Base-by-base conservation (phyloP, 2,888 invertebrate genomes). In the Peribatodes rhomboidaria region DNA sequence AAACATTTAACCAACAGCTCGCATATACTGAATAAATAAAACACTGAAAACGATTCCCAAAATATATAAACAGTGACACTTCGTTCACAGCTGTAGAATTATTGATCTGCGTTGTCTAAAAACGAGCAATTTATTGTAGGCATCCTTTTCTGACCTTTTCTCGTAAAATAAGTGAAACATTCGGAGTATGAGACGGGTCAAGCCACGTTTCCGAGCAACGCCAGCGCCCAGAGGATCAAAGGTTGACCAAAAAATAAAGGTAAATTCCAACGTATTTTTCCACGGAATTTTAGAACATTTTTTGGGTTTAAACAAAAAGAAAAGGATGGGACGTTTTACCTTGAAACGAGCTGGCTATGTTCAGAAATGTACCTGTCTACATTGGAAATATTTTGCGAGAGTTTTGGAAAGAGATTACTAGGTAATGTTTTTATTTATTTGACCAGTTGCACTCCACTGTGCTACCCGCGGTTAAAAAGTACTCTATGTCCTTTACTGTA, bases 31-130 rank as follows among this genome's bases (percentile, higher is more conserved):
- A 50, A 18, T 31, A 53, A 53, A 37, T 14, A 22, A 53, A 13
- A 22, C 10, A 37, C 39, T 31, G 11, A 42, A 27, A 42, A 14
- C 20, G n/a, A n/a, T 33, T 37, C 31, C 14, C 33, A 18, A 35
- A 42, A 50, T 11, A 56, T n/a, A 37, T 35, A 18, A 37, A 13
- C 10, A 42, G 22, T 56, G 56, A 37, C 57, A 59, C 47, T 42
- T 39, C 54, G 57, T 44, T 50, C 61, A 60, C 75, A 70, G 74
- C 73, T 72, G 81, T 76, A 75, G 79, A 83, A 81, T 83, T 82
- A 83, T 85, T 79, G 82, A 84, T 84, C 82, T 79, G 78, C 78
- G 82, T 83, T 79, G 77, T 84, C 76, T 79, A 76, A 78, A 76
- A 78, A 71, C 66, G 71, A 73, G 71, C 77, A 74, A 71, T 75